These are phyloP conservation scores for Helleia helle DNA, from an alignment of 2,888 invertebrate species.

Conservation along the genomic window DNA sequence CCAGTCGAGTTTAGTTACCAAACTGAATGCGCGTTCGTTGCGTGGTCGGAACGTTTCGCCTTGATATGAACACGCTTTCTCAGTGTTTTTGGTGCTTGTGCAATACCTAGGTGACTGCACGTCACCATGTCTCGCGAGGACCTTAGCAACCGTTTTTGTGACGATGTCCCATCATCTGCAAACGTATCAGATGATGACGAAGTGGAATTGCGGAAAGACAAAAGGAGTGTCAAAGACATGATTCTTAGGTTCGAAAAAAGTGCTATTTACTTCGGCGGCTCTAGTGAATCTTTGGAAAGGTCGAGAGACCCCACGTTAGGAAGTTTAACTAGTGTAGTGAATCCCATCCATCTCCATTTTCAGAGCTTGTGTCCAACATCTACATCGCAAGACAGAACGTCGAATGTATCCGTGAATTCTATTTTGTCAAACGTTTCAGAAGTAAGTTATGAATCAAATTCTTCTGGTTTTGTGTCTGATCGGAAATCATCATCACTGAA, in stretches of 20 bases:
- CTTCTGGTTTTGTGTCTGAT: slow-evolving; percentile 65
- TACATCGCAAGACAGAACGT: slow-evolving; percentile 56
- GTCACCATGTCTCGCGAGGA: slow-evolving; percentile 60
- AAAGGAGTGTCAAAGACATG: slow-evolving; percentile 56
- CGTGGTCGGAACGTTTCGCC: slow-evolving; percentile 38
- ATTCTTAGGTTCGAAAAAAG: slow-evolving; percentile 59
- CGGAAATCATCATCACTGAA: slow-evolving; percentile 46
- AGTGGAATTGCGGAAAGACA: slow-evolving; percentile 48
- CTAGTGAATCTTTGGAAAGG: slow-evolving; percentile 51
- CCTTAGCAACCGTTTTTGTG: slow-evolving; percentile 39
- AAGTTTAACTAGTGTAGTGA: slow-evolving; percentile 56
- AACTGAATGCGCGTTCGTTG: slow-evolving; percentile 43
- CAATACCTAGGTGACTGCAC: slow-evolving; percentile 35
- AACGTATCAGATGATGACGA: slow-evolving; percentile 51
- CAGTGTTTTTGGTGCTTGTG: slow-evolving; percentile 42
- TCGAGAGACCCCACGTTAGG: slow-evolving; percentile 44
- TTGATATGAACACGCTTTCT: slow-evolving; percentile 53
- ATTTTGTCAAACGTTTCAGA: slow-evolving; percentile 63
- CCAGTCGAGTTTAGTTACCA: slow-evolving; percentile 46
- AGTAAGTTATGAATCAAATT: slow-evolving; percentile 61
- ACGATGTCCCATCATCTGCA: slow-evolving; percentile 43
- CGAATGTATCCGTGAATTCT: slow-evolving; percentile 66
- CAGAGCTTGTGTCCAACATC: slow-evolving; percentile 51
- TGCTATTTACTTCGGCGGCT: slow-evolving; percentile 38
- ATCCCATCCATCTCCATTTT: slow-evolving; percentile 52